Percentiles rank a stretch among this genome's conserved stretches.
Evolutionary conservation across 2,888 invertebrate genomes (phyloP).

Genomic region (Diplolepis rosae): DNA sequence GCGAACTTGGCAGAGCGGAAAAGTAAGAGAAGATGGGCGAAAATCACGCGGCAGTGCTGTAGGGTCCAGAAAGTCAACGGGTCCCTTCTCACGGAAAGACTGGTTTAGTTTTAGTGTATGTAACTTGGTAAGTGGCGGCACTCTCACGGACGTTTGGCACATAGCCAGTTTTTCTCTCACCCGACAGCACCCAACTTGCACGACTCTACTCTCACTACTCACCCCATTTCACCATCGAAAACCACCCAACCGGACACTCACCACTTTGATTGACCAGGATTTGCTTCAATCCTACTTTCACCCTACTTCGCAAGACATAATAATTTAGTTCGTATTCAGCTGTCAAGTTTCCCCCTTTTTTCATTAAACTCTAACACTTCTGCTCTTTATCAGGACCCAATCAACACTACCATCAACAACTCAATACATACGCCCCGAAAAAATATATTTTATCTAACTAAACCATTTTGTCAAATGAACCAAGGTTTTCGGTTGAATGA

Average conservation of each 20-base stretch:
- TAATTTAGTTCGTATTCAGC: conserved; percentile 15
- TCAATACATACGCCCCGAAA: too few relatives aligned
- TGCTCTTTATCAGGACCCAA: too few relatives aligned
- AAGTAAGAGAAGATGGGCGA: conserved; percentile 11
- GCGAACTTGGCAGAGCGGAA: background rate
- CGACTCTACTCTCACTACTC: conserved; percentile 39
- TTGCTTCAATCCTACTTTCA: conserved; percentile 38
- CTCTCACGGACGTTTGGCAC: conserved; percentile 61
- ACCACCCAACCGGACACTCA: conserved; percentile 52
- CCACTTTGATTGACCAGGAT: conserved; percentile 58
- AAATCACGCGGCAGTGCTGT: conserved; percentile 43
- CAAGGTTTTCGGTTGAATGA: too few relatives aligned
- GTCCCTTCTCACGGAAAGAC: conserved; percentile 39
- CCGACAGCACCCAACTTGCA: conserved; percentile 46
- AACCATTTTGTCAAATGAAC: too few relatives aligned
- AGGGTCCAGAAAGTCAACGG: conserved; percentile 58
- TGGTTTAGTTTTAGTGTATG: conserved; percentile 58
- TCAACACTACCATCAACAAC: too few relatives aligned
- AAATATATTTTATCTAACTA: too few relatives aligned
- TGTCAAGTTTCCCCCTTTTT: background rate
- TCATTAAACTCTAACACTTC: too few relatives aligned
- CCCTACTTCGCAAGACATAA: conserved; percentile 10
- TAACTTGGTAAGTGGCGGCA: conserved; percentile 68
- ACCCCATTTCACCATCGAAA: conserved; percentile 52
- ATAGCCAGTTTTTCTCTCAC: conserved; percentile 55